phyloP scores from a whole-genome alignment of 2,113 vertebrate species.

The Falcunculus frontatus region DNA sequence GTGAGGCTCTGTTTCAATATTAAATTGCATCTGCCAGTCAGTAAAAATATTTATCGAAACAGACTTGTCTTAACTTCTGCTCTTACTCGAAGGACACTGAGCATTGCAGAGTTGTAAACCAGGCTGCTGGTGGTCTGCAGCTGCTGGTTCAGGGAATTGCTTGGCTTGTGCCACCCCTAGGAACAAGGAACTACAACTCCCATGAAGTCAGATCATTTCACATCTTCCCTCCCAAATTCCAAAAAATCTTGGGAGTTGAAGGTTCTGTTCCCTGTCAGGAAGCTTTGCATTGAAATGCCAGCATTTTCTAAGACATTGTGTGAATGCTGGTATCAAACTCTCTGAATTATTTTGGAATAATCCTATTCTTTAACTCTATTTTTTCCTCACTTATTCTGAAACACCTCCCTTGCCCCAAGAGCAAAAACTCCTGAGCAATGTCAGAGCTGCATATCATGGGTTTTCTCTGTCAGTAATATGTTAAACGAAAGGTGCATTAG shows the following conservation, averaged over 20 bases:
- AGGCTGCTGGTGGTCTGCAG: neutral
- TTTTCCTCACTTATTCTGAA: neutral
- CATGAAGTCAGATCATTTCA: neutral
- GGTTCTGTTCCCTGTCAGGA: neutral
- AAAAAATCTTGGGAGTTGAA: neutral
- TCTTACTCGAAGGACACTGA: neutral
- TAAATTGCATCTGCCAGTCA: neutral
- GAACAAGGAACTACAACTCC: neutral
- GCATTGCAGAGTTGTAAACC: neutral
- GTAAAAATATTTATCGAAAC: neutral
- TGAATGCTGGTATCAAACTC: neutral
- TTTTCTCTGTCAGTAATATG: neutral
- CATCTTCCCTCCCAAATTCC: neutral
- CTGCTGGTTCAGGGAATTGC: neutral
- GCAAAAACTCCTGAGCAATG: neutral
- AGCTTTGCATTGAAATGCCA: neutral
- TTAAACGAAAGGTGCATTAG: slow-evolving; percentile 4
- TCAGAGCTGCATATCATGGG: neutral
- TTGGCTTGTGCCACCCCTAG: neutral
- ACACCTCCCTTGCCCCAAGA: neutral
- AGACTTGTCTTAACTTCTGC: neutral
- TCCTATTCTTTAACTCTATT: neutral
- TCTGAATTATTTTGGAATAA: neutral
- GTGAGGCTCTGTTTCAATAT: neutral
- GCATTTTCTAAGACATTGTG: neutral